phyloP scores from a whole-genome alignment of 2,113 vertebrate species.

The Corvus moneduloides region DNA sequence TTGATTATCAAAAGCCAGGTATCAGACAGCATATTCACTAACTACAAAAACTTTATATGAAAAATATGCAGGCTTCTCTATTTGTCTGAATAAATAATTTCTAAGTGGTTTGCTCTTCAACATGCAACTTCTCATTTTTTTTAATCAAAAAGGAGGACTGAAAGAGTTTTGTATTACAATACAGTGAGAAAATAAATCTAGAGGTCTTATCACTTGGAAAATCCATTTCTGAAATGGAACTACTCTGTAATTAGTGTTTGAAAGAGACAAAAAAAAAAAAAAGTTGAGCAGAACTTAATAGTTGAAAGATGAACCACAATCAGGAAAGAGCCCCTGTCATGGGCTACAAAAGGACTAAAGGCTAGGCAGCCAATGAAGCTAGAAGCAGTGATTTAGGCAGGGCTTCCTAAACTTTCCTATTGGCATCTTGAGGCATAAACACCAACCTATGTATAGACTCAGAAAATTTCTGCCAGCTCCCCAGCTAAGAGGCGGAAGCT shows the following conservation, averaged over 20 bases:
- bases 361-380: background rate
- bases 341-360: background rate
- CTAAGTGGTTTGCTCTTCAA: background rate
- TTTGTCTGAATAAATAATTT: background rate
- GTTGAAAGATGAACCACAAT: background rate
- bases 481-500: background rate
- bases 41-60: background rate
- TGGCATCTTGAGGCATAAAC: background rate
- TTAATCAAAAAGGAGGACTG: background rate
- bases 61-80: background rate
- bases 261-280: background rate
- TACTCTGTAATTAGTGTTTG: background rate
- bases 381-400: background rate
- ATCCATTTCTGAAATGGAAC: background rate
- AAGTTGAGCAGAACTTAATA: background rate
- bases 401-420: background rate
- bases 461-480: background rate
- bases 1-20: background rate
- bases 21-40: background rate
- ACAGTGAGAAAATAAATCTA: background rate
- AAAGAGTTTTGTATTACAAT: background rate
- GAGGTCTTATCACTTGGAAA: background rate
- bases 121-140: background rate
- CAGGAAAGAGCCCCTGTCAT: background rate
- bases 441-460: background rate